Base-by-base conservation (phyloP, 2,888 invertebrate species). In the Tridacna gigas region DNA sequence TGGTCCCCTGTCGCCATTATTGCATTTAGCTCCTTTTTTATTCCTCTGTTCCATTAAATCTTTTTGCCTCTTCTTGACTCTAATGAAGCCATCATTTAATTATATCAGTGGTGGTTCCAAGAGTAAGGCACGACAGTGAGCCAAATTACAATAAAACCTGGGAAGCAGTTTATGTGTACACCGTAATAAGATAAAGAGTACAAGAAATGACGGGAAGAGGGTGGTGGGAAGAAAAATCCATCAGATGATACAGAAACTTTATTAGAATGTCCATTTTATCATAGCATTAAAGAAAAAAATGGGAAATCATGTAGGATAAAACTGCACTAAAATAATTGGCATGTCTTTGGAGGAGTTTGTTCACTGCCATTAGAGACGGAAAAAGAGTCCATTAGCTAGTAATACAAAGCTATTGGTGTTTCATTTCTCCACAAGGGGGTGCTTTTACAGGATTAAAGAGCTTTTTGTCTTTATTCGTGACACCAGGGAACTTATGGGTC, bases 241-340 rank as follows among this genome's bases (percentile, higher is more conserved):
- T 45, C 47, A 20, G n/a, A n/a, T 71, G 22, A 63, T 63, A 22
- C 63, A 22, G 45, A 22, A n/a, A 71, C 47, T 48, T 71, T 71
- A 71, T 71, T 47, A 71, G 45, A 45, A 47, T 71, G 25, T 22
- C 48, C 47, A 45, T 47, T 45, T 47, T 47, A 71, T 22, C 47
- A 71, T 71, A 47, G 48, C 71, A 71, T 71, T 71, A 75, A 26
- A 75, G 61, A 20, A 75, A 48, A 75, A 75, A 75, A 75, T 75
- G 74, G 74, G 60, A 75, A 75, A 75, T 75, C 56, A 61, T 60
- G 74, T 73, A 74, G 25, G 61, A 77, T 73, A 77, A 77, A 82
- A 82, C 66, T 61, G 67, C 74, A 65, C 37, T 74, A 63, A 82
- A 77, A 69, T 77, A 67, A 67, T 67, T 74, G 82, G 82, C 80